These are phyloP conservation scores for Ectobius pallidus DNA, from an alignment of 2,888 invertebrate genomes.

Conservation along the genomic window DNA sequence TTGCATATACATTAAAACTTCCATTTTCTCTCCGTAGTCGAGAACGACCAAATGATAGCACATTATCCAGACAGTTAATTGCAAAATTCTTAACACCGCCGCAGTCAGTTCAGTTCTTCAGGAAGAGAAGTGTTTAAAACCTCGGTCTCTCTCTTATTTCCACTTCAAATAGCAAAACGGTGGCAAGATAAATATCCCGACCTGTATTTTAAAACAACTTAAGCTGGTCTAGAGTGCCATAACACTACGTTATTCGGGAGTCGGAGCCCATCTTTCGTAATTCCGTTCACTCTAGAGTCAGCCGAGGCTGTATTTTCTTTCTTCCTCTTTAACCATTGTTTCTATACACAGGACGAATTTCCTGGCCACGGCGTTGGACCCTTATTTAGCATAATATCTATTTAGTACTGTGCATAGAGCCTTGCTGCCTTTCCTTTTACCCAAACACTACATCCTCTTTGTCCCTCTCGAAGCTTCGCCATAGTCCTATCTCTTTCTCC, in stretches of 20 bases:
- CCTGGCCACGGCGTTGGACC: not conserved
- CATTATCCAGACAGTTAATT: too few species aligned
- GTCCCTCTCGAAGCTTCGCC: too few species aligned
- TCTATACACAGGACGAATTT: not conserved
- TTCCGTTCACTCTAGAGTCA: too few species aligned
- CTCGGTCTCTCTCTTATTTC: not conserved
- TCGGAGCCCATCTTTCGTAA: not conserved
- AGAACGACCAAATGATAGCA: too few species aligned
- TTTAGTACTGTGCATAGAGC: not conserved
- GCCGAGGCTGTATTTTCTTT: not conserved
- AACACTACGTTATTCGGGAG: not conserved
- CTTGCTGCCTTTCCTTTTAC: not conserved
- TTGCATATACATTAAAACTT: too few species aligned
- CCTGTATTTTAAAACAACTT: not conserved
- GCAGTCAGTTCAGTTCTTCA: too few species aligned
- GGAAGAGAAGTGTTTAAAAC: too few species aligned
- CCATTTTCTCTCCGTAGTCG: too few species aligned
- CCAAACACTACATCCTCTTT: slow-evolving; percentile 8
- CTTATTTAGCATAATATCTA: slow-evolving; percentile 18
- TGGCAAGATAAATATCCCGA: not conserved
- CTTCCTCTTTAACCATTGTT: slow-evolving; percentile 1
- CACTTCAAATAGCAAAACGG: not conserved
- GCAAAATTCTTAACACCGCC: not conserved
- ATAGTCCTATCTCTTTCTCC: slow-evolving; percentile 19
- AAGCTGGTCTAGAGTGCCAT: not conserved